These are phyloP conservation scores for Ctenodactylus gundi DNA, from an alignment of 2,113 vertebrate genomes.

Conservation along the genomic window DNA sequence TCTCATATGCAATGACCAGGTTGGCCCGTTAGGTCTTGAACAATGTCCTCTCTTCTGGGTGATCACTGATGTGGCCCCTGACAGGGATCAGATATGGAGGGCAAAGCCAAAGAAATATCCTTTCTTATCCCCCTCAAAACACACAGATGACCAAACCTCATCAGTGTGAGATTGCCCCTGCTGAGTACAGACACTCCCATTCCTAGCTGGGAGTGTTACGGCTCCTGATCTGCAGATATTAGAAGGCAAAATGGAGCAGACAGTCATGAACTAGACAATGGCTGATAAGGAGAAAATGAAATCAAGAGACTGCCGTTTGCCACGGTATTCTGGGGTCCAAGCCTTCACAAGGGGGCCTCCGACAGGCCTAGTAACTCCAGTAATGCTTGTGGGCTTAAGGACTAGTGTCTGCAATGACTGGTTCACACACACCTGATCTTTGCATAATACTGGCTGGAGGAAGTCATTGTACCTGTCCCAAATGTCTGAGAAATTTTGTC, in stretches of 20 bases:
- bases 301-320: background rate
- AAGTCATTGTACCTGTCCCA: constrained; percentile 25
- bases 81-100: background rate
- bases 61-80: background rate
- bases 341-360: background rate
- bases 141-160: background rate
- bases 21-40: background rate
- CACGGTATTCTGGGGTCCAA: background rate
- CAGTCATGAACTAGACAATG: background rate
- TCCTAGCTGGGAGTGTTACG: background rate
- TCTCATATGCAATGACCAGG: background rate
- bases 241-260: background rate
- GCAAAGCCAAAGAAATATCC: background rate
- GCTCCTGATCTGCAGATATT: background rate
- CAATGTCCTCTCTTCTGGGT: background rate
- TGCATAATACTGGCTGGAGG: background rate
- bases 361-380: background rate
- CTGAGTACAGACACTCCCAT: background rate
- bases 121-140: background rate
- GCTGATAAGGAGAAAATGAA: background rate
- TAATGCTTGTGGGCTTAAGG: background rate
- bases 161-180: background rate
- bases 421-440: background rate
- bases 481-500: background rate
- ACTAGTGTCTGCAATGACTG: background rate